Conservation (phyloP, 2,888 invertebrate genomes). For the Lepetodrilus schrolli region DNA sequence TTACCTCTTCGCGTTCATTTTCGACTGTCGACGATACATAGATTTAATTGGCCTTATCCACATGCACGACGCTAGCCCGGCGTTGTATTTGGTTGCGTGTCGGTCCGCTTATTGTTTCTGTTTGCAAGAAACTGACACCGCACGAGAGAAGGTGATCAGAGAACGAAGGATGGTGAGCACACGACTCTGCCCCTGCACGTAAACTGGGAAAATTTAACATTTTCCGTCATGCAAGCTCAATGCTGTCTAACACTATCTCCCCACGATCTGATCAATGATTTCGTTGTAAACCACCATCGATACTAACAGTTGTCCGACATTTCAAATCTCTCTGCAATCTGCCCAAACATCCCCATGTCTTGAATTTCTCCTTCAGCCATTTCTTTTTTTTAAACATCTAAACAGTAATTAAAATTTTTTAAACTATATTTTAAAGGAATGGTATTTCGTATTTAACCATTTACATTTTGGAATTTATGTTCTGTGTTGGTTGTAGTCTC, state of each 20-base stretch:
- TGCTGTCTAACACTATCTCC: no score
- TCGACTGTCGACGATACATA: constrained; percentile 49
- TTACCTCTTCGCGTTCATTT: constrained; percentile 46
- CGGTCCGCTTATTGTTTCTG: constrained; percentile 28
- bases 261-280: no score
- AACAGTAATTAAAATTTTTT: no score
- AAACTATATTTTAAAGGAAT: no score
- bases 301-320: no score
- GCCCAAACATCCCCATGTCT: background rate
- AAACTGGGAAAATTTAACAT: constrained; percentile 24
- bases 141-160: constrained; percentile 32
- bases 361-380: background rate
- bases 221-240: constrained; percentile 18
- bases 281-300: no score
- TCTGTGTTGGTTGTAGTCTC: no score
- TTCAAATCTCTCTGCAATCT: background rate
- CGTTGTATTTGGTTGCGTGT: constrained; percentile 41
- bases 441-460: no score
- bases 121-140: constrained; percentile 31
- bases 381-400: background rate
- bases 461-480: no score
- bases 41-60: constrained; percentile 54
- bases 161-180: constrained; percentile 1
- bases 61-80: constrained; percentile 37
- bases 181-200: constrained; percentile 26